phyloP scores from a whole-genome alignment of 2,797 vertebrate species.

The Pithecia hirsuta region DNA sequence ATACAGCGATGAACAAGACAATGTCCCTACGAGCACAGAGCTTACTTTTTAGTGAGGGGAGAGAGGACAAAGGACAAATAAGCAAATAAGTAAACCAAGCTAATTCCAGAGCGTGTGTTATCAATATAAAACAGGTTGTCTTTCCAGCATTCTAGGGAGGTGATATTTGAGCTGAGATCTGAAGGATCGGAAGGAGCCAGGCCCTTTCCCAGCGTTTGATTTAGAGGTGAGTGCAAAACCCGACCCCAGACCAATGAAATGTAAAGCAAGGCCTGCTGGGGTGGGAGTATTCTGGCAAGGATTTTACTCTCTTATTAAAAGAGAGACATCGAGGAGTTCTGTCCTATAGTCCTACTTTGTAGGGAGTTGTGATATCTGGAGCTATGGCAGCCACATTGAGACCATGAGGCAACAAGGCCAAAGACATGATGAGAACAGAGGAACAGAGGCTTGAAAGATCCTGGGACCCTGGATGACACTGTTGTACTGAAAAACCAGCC shows the following conservation, averaged over 20 bases:
- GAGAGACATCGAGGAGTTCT: not conserved
- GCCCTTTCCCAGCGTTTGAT: not conserved
- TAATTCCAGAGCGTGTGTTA: not conserved
- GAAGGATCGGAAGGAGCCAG: not conserved
- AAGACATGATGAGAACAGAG: not conserved
- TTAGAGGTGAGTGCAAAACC: not conserved
- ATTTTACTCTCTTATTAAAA: not conserved
- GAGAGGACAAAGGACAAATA: not conserved
- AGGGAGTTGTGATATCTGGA: not conserved
- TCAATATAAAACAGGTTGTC: not conserved
- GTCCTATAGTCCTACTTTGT: not conserved
- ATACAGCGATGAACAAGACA: not conserved
- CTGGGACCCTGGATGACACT: not conserved
- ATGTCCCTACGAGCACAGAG: accelerated
- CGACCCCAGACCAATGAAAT: not conserved
- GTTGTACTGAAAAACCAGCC: not conserved
- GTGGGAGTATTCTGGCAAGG: not conserved
- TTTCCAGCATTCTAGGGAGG: not conserved
- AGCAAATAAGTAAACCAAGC: not conserved
- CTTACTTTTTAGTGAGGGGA: not conserved
- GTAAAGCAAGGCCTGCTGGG: not conserved
- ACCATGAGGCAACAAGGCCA: not conserved
- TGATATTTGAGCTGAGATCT: not conserved
- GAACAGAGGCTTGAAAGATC: not conserved
- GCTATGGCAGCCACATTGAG: slow-evolving; percentile 1